A percentile compares a stretch with the other conserved stretches of the same genome.
phyloP scores from a whole-genome alignment of 2,797 vertebrate genomes.

The Mormyrus hasselquistii region DNA sequence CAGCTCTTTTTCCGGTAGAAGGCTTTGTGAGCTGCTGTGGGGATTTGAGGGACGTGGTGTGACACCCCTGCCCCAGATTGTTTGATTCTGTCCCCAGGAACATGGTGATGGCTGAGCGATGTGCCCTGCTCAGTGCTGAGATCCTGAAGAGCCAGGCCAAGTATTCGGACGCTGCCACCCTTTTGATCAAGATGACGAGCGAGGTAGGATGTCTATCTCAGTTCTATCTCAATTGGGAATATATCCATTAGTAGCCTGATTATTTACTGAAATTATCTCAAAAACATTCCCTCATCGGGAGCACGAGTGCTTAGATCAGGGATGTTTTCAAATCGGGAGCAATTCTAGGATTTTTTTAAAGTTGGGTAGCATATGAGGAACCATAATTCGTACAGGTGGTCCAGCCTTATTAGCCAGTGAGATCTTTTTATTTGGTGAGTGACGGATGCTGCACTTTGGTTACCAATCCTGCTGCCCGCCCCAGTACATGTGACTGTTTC shows the following conservation, averaged over 20 bases:
- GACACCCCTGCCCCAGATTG: background rate
- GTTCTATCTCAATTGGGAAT: background rate
- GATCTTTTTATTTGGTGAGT: background rate
- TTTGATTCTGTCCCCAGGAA: constrained; percentile 60
- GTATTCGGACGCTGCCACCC: constrained; percentile 89
- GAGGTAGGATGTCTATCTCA: constrained; percentile 66
- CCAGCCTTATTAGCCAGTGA: background rate
- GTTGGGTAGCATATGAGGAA: background rate
- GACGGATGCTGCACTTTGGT: background rate
- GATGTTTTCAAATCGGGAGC: background rate
- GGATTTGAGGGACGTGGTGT: background rate
- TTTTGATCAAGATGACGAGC: constrained; percentile 93
- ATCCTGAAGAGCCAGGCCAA: constrained; percentile 94
- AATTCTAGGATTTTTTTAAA: background rate
- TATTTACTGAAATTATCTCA: background rate
- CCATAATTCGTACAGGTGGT: background rate
- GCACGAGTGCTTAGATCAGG: background rate
- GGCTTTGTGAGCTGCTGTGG: background rate
- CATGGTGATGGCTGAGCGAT: constrained; percentile 90
- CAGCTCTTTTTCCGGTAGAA: background rate
- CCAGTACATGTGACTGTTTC: background rate
- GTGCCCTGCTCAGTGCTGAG: constrained; percentile 88
- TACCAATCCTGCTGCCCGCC: background rate
- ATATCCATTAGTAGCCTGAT: background rate
- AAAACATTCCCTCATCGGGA: background rate